These are phyloP conservation scores for Pantala flavescens DNA, from an alignment of 1,140 invertebrate species.

Conservation along the genomic window DNA sequence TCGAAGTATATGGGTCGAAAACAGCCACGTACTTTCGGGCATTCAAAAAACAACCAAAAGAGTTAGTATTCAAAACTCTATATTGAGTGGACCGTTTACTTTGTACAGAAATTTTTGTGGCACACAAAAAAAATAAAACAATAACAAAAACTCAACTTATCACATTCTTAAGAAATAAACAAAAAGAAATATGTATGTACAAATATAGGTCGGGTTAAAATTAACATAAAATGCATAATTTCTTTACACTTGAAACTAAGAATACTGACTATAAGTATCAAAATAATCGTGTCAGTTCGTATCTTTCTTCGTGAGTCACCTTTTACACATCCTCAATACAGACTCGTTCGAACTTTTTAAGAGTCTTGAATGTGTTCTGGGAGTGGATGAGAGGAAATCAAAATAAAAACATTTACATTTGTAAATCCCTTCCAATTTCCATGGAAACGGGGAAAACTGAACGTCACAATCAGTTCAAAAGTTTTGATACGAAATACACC, in stretches of 20 bases:
- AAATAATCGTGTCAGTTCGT: neutral
- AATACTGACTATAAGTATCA: neutral
- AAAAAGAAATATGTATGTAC: constrained; percentile 6
- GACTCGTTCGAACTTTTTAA: too few species aligned
- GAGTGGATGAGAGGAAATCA: too few species aligned
- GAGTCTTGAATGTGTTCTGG: too few species aligned
- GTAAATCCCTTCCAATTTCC: too few species aligned
- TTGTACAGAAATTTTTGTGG: constrained; percentile 10
- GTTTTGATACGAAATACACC: too few species aligned
- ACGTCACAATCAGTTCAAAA: too few species aligned
- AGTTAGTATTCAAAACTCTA: constrained; percentile 1
- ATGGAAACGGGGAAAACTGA: too few species aligned
- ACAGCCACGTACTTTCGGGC: too few species aligned
- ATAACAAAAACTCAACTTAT: constrained; percentile 10
- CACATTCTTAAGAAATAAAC: constrained; percentile 5
- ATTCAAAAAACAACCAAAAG: neutral
- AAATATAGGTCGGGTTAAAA: neutral
- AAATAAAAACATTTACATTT: too few species aligned
- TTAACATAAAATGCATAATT: constrained; percentile 1
- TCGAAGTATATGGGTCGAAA: too few species aligned
- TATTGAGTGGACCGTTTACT: constrained; percentile 5
- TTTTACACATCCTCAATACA: neutral
- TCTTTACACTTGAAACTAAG: neutral
- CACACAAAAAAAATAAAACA: constrained; percentile 9
- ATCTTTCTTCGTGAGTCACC: neutral